Evolutionary conservation across 2,888 invertebrate genomes (phyloP).

Genomic region (Eumacrocentrus americanus): DNA sequence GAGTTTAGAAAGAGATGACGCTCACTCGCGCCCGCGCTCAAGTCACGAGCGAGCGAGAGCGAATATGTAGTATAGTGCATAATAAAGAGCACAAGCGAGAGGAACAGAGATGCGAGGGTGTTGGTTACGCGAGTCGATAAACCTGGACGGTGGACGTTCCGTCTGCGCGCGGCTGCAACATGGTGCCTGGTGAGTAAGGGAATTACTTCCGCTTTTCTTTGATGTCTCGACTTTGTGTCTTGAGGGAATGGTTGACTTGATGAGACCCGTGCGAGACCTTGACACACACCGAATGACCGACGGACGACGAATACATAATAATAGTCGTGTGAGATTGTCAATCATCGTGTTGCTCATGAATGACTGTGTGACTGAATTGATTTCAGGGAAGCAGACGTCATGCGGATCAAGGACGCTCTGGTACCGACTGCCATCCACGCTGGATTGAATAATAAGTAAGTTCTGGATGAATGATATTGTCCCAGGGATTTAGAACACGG

Average conservation of each 20-base stretch:
- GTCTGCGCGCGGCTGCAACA: slow-evolving; percentile 56
- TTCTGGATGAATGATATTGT: slow-evolving; percentile 9
- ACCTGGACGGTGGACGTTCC: slow-evolving; percentile 48
- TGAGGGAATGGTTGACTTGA: too few species aligned
- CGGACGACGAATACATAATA: not conserved
- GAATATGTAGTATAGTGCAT: slow-evolving; percentile 12
- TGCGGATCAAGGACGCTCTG: slow-evolving; percentile 56
- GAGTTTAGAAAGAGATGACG: not conserved
- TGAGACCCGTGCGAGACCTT: not conserved
- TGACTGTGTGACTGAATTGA: slow-evolving; percentile 11
- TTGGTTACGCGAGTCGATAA: slow-evolving; percentile 58
- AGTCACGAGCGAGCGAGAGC: not conserved
- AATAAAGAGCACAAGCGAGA: slow-evolving; percentile 21
- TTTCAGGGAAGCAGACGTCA: slow-evolving; percentile 45
- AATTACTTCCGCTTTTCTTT: slow-evolving; percentile 39
- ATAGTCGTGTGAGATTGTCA: not conserved
- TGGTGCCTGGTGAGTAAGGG: slow-evolving; percentile 50
- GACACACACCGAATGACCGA: not conserved
- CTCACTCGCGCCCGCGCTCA: not conserved
- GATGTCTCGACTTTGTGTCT: not conserved
- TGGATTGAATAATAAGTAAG: slow-evolving; percentile 56
- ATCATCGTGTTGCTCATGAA: not conserved
- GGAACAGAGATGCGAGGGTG: slow-evolving; percentile 43
- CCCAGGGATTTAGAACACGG: not conserved
- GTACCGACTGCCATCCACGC: slow-evolving; percentile 49